Base-by-base conservation (phyloP, 2,888 invertebrate species). In the Polydrusus pterygomalis region DNA sequence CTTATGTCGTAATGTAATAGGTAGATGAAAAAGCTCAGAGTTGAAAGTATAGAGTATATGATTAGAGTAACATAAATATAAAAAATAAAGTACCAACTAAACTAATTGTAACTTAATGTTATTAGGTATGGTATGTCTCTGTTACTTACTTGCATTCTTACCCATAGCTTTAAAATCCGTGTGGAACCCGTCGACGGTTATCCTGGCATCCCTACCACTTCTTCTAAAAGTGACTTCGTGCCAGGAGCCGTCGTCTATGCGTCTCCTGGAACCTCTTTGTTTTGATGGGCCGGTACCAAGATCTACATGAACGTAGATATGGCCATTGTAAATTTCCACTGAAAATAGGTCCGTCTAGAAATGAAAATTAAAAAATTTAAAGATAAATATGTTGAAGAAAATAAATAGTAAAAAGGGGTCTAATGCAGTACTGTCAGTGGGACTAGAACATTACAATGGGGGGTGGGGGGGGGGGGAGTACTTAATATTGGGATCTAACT, bases 211-310 rank as follows among this genome's bases (percentile, higher is more conserved):
- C 80, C 95, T 91, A 1, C 95, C 96, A 77, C 93, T 94, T 67
- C 97, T 91, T 71, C 95, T 91, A 78, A 99, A 89, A 11, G 94
- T 91, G 47, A 98, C 93, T 84, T 96, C 95, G 86, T 99, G 99
- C 96, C 97, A 97, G 62, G 93, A 91, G 0, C 97, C 96, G 84
- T 98, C 98, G 84, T 97, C 96, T 5, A 98, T 94, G 38, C 95
- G 90, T 63, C 93, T 89, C 60, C 94, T 89, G 0, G 96, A 96
- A 0, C 95, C 95, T 82, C 96, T 91, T 68, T 97, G 93, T 84
- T 96, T 94, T 3, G 95, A 92, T 0, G 96, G 93, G 0, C 98
- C 98, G 2, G 97, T 96, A 0, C 98, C 98, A 60, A 98, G 90
- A 85, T 98, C 97, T 83, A 97, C 89, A 83, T 98, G 95, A 20